Percentiles rank a stretch among this genome's conserved stretches.
Evolutionary conservation across 2,797 vertebrate species (phyloP).

Genomic region (Falco naumanni): DNA sequence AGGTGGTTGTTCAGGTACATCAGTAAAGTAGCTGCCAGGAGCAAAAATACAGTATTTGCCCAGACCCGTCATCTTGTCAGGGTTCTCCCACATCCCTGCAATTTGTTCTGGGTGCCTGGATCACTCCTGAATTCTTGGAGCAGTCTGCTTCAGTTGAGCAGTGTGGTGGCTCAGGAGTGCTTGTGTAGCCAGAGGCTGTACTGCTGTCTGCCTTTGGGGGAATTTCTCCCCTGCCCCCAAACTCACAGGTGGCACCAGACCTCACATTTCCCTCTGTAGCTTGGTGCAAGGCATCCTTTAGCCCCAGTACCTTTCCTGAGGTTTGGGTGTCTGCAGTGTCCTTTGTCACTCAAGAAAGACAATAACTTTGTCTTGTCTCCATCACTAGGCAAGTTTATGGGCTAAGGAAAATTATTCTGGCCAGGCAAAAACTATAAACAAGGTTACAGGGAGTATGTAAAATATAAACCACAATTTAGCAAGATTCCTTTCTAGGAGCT

Average conservation of each 20-base stretch:
- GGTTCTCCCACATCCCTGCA: not conserved
- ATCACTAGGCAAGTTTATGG: not conserved
- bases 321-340: not conserved
- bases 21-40: not conserved
- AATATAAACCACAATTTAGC: not conserved
- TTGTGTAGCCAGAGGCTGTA: not conserved
- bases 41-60: not conserved
- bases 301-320: not conserved
- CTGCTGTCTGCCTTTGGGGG: not conserved
- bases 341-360: not conserved
- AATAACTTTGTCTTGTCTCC: not conserved
- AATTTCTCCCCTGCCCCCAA: not conserved
- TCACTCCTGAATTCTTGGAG: not conserved
- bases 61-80: not conserved
- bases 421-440: not conserved
- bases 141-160: accelerated
- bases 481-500: not conserved
- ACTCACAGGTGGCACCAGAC: accelerated
- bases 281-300: not conserved
- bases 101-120: not conserved
- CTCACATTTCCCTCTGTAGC: not conserved
- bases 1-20: not conserved
- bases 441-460: not conserved
- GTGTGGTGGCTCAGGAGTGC: not conserved
- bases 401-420: not conserved